A percentile compares a stretch with the other conserved stretches of the same genome.
These are phyloP conservation scores for Metalampra italica DNA, from an alignment of 2,888 invertebrate species.

Conservation along the genomic window DNA sequence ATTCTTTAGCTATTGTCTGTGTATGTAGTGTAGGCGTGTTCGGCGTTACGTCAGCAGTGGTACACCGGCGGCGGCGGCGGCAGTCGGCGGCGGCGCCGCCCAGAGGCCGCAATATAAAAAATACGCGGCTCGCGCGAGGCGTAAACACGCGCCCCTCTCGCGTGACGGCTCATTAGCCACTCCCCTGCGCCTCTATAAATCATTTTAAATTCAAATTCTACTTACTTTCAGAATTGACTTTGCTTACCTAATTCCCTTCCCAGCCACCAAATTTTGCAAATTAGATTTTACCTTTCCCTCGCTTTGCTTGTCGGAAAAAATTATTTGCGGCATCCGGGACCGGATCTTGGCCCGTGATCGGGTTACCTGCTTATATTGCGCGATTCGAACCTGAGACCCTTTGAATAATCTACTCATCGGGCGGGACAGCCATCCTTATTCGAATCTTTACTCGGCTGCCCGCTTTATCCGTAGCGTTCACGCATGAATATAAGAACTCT, in stretches of 20 bases:
- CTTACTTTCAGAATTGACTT: conserved; percentile 75
- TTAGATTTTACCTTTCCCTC: conserved; percentile 66
- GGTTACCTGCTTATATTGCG: conserved; percentile 37
- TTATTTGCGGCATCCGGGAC: conserved; percentile 52
- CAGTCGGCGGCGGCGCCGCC: conserved; percentile 43
- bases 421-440: conserved; percentile 17
- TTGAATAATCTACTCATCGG: conserved; percentile 28
- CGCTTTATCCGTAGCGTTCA: conserved; percentile 9
- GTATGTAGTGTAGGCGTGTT: conserved; percentile 39
- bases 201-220: conserved; percentile 78
- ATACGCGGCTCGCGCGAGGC: conserved; percentile 45
- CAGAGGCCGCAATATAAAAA: conserved; percentile 57
- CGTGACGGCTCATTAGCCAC: conserved; percentile 77
- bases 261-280: conserved; percentile 69
- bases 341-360: conserved; percentile 43
- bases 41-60: conserved; percentile 40
- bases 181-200: conserved; percentile 74
- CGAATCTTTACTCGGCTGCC: conserved; percentile 9
- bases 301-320: conserved; percentile 49
- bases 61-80: conserved; percentile 18
- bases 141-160: conserved; percentile 73
- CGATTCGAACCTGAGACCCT: conserved; percentile 28
- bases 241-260: conserved; percentile 70
- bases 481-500: conserved; percentile 5
- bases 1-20: neutral